Conservation (phyloP, 2,888 invertebrate species). For the Dione vanillae region DNA sequence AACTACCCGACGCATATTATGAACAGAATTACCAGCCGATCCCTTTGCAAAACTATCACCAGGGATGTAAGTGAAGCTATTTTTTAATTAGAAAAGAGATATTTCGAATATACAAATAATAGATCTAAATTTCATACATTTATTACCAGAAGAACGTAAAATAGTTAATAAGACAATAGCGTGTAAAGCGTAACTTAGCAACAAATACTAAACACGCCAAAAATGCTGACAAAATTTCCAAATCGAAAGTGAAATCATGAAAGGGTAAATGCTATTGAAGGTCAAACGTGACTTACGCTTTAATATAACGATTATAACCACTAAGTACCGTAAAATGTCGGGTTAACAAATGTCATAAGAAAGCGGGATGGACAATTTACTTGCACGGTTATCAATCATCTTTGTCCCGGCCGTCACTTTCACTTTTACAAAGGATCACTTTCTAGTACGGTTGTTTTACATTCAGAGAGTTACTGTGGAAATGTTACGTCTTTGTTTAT, state of each 20-base stretch:
- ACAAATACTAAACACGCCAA: neutral
- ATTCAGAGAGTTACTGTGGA: slow-evolving; percentile 32
- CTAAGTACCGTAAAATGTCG: slow-evolving; percentile 11
- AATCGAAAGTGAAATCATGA: slow-evolving; percentile 7
- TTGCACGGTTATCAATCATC: slow-evolving; percentile 61
- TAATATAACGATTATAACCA: neutral
- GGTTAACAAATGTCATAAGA: slow-evolving; percentile 55
- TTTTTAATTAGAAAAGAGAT: neutral
- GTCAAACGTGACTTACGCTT: slow-evolving; percentile 8
- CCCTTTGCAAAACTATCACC: slow-evolving; percentile 55
- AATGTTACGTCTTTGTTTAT: neutral
- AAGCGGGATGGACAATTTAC: slow-evolving; percentile 53
- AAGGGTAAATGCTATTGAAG: slow-evolving; percentile 19
- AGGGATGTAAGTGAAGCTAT: slow-evolving; percentile 64
- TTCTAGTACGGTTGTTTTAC: slow-evolving; percentile 66
- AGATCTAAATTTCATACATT: neutral
- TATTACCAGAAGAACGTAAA: neutral
- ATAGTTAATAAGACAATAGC: neutral
- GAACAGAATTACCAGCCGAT: slow-evolving; percentile 65
- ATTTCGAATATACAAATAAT: neutral
- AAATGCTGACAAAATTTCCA: neutral
- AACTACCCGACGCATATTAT: slow-evolving; percentile 57
- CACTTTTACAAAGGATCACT: slow-evolving; percentile 74
- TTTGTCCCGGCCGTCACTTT: slow-evolving; percentile 61
- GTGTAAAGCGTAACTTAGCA: neutral